A percentile compares a stretch with the other conserved stretches of the same genome.
These are phyloP conservation scores for Tenthredo amoena DNA, from an alignment of 2,888 invertebrate genomes.

Conservation along the genomic window DNA sequence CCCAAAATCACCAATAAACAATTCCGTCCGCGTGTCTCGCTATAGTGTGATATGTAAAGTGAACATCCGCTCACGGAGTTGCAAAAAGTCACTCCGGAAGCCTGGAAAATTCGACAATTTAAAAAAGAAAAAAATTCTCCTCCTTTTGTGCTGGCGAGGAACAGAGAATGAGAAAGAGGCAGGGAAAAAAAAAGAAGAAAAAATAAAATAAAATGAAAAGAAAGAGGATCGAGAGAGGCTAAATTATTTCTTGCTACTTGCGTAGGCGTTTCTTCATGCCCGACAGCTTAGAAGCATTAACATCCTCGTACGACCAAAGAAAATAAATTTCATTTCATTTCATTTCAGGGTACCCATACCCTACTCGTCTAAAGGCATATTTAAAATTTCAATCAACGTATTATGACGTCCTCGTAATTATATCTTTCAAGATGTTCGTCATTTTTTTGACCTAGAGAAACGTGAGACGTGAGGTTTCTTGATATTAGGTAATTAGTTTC, in stretches of 20 bases:
- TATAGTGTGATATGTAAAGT: constrained; percentile 25
- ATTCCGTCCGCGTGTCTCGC: constrained; percentile 29
- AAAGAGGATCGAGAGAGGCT: not conserved
- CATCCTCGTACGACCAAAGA: not conserved
- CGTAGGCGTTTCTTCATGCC: not conserved
- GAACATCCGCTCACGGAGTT: constrained; percentile 33
- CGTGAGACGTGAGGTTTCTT: no score
- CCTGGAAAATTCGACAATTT: constrained; percentile 15
- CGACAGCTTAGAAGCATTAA: not conserved
- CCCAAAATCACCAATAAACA: constrained; percentile 46
- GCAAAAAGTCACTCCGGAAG: constrained; percentile 25
- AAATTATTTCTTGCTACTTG: not conserved
- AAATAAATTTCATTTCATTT: not conserved
- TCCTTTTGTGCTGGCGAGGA: not conserved
- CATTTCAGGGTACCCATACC: not conserved
- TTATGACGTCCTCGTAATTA: no score
- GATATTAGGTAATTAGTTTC: not conserved
- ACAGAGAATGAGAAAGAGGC: not conserved
- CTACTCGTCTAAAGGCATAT: not conserved
- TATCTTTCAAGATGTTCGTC: no score
- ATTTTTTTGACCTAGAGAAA: no score
- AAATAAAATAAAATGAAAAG: not conserved
- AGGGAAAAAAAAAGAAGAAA: not conserved
- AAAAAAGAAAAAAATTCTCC: not conserved
- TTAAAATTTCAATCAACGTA: not conserved